Base-by-base conservation (phyloP, 53 echinoderm and acorn worm species). In the Paracentrotus lividus region DNA sequence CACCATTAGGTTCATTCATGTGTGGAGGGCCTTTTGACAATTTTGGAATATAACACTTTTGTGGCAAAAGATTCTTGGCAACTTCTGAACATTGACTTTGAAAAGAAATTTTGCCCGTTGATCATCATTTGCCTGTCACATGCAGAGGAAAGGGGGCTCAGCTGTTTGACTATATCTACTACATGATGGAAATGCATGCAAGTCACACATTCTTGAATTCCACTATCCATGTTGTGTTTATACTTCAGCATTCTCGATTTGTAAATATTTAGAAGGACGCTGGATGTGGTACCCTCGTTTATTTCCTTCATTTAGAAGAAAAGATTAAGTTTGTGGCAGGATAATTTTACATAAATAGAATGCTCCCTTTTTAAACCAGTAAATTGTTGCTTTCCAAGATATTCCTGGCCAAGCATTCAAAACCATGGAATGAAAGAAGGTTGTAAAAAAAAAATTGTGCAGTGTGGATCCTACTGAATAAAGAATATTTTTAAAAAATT, bases 191-290 rank as follows among this genome's bases (percentile, higher is more conserved):
- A 10, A n/a, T n/a, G n/a, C n/a, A n/a, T n/a, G n/a, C n/a, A n/a
- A n/a, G n/a, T n/a, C 81, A 81, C 45, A 45, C 47, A 40, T 72
- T 5, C 72, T 12, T 2, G 40, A 40, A 38, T 72, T 72, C 72
- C 18, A 21, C 36, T 47, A 81, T 81, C 81, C 47, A 47, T 45
- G 81, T 27, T 43, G 16, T 45, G 81, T 81, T 81, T 81, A 81
- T 47, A 47, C 49, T 47, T 0, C 7, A 14, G 47, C 81, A 45
- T 81, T 45, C 81, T 47, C 27, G 47, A 81, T 47, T 47, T 81
- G n/a, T 81, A 81, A 81, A 81, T 81, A 81, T 81, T 81, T 81
- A 81, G 81, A 47, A 47, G 24, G n/a, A 81, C 20, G 72, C 72
- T 40, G 66, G 66, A 32, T 66, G 27, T 10, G 12, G 32, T 32